Evolutionary conservation across 2,797 vertebrate genomes (phyloP), one percentile per base, ranked within the genome.

Genomic region (Adelosebastes latens): DNA sequence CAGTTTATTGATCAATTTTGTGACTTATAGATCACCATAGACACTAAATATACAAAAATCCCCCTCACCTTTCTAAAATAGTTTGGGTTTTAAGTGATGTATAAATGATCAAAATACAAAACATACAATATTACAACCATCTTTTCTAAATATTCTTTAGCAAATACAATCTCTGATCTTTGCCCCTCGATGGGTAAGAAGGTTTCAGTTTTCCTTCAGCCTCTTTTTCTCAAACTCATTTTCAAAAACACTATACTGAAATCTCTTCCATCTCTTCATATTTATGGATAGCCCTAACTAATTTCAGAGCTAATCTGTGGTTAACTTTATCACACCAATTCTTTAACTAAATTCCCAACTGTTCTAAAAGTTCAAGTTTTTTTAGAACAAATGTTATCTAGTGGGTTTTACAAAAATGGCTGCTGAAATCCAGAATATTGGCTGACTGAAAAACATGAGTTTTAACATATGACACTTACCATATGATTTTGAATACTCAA

Each of bases 301-400:
- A 66, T 66, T 49, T 49, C 18, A 0, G 24, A 29, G 25, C 25
- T 27, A 42, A 25, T 24, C 22, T 42, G 12, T 52, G 20, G 49
- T n/a, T 0, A 52, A 52, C 49, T 0, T 52, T 52, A n/a, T 1
- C 20, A 53, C 49, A 53, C 22, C 4, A 4, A 0, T n/a, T 53
- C 4, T 53, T 53, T 53, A 52, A 52, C 49, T 52, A 53, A 22
- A 53, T 22, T 53, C 0, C 16, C 20, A 53, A 49, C 46, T 53
- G 20, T 0, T 52, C 49, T n/a, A 52, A 52, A 52, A 52, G 18
- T 20, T 20, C 18, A 8, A 8, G 46, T 49, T 49, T 20, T 49
- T 49, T 52, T 1, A 52, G 49, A 52, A 0, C 49, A 46, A 46
- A 46, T 46, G 42, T 46, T 0, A 46, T 46, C 49, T 20, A 52